Evolutionary conservation across 2,888 invertebrate species (phyloP).

Genomic region (Anthophora plumipes): DNA sequence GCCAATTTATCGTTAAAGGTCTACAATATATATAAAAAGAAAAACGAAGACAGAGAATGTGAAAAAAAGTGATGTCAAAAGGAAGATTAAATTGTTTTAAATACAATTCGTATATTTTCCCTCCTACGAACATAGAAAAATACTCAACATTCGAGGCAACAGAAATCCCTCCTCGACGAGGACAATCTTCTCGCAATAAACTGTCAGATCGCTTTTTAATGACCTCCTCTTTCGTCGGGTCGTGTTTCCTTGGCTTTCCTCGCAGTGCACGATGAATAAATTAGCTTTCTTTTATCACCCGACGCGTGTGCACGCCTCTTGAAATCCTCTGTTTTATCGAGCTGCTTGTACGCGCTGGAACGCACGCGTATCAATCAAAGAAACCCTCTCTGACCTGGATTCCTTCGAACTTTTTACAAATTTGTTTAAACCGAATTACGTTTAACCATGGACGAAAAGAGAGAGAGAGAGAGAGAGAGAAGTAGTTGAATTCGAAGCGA

Average conservation of each 20-base stretch:
- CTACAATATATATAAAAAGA: too few relatives aligned
- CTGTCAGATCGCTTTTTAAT: constrained; percentile 13
- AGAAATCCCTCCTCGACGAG: background rate
- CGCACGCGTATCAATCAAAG: constrained; percentile 34
- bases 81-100: too few relatives aligned
- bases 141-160: background rate
- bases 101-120: too few relatives aligned
- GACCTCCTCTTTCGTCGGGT: background rate
- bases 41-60: too few relatives aligned
- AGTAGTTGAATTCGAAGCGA: too few relatives aligned
- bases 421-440: constrained; percentile 51
- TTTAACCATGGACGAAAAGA: too few relatives aligned
- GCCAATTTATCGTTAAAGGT: too few relatives aligned
- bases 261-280: constrained; percentile 4
- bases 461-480: background rate
- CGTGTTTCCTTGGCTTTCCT: background rate
- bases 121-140: background rate
- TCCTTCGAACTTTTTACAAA: constrained; percentile 33
- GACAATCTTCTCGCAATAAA: constrained; percentile 7
- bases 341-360: constrained; percentile 26
- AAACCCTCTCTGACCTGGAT: constrained; percentile 16
- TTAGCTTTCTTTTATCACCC: constrained; percentile 13
- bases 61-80: too few relatives aligned
- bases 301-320: constrained; percentile 3
- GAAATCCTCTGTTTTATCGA: constrained; percentile 37